phyloP scores from a whole-genome alignment of 1,140 invertebrate species.

The Drosophila teissieri region DNA sequence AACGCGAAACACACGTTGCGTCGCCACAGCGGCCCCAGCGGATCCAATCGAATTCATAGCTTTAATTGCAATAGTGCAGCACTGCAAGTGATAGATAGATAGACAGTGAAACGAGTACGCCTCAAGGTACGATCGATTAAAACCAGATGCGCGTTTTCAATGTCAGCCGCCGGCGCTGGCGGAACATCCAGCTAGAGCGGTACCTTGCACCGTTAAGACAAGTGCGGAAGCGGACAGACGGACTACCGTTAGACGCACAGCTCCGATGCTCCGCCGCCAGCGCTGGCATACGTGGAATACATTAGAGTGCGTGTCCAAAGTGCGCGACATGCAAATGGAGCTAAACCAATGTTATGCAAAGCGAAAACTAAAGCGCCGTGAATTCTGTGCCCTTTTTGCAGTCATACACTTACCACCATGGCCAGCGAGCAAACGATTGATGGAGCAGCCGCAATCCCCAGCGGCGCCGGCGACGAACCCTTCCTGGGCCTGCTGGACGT shows the following conservation, averaged over 20 bases:
- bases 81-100: slow-evolving; percentile 10
- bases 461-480: slow-evolving; percentile 67
- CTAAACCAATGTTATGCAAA: slow-evolving; percentile 40
- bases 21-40: slow-evolving; percentile 1
- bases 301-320: slow-evolving; percentile 76
- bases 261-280: neutral
- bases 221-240: slow-evolving; percentile 69
- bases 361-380: slow-evolving; percentile 44
- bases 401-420: slow-evolving; percentile 61
- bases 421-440: slow-evolving; percentile 68
- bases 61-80: slow-evolving; percentile 36
- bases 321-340: slow-evolving; percentile 66
- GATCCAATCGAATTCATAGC: slow-evolving; percentile 17
- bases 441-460: slow-evolving; percentile 32
- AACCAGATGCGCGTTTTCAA: slow-evolving; percentile 46
- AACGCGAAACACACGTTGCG: slow-evolving; percentile 35
- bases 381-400: slow-evolving; percentile 35
- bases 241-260: slow-evolving; percentile 59
- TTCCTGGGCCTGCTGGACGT: slow-evolving; percentile 91
- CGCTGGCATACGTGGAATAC: slow-evolving; percentile 71
- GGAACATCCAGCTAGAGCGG: slow-evolving; percentile 11
- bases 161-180: slow-evolving; percentile 43
- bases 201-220: slow-evolving; percentile 60
- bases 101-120: neutral
- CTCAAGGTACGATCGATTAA: slow-evolving; percentile 51